Evolutionary conservation across 2,888 invertebrate species (phyloP).

Genomic region (Dexiosoma caninum): DNA sequence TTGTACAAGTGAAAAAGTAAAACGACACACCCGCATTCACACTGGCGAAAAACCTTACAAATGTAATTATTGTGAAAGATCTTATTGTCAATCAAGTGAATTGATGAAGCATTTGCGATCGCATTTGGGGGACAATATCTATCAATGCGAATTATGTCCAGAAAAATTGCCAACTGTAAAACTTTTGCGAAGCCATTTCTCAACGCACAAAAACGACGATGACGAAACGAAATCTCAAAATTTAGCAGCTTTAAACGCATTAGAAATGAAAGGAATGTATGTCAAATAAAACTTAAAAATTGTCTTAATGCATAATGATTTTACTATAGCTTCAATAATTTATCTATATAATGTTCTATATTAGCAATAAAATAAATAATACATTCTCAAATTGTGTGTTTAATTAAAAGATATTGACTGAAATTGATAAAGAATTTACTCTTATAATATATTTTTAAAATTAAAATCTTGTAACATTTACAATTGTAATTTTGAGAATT

Average conservation of each 20-base stretch:
- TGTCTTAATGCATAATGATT: not conserved
- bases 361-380: not conserved
- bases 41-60: conserved; percentile 77
- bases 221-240: conserved; percentile 57
- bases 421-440: no score
- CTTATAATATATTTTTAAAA: no score
- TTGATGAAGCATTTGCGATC: conserved; percentile 77
- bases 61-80: conserved; percentile 65
- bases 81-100: conserved; percentile 67
- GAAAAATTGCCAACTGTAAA: conserved; percentile 60
- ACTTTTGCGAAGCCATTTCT: conserved; percentile 64
- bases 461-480: no score
- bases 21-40: conserved; percentile 80
- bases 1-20: conserved; percentile 80
- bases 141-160: conserved; percentile 77
- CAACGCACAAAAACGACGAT: conserved; percentile 64
- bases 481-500: no score
- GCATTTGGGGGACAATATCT: conserved; percentile 80
- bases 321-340: not conserved
- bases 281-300: conserved; percentile 38
- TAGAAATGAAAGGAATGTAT: conserved; percentile 54
- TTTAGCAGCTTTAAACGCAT: conserved; percentile 44
- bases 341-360: not conserved
- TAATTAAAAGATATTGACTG: not conserved
- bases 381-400: not conserved